These are phyloP conservation scores for Antrozous pallidus DNA, from an alignment of 2,797 vertebrate species.

Conservation along the genomic window DNA sequence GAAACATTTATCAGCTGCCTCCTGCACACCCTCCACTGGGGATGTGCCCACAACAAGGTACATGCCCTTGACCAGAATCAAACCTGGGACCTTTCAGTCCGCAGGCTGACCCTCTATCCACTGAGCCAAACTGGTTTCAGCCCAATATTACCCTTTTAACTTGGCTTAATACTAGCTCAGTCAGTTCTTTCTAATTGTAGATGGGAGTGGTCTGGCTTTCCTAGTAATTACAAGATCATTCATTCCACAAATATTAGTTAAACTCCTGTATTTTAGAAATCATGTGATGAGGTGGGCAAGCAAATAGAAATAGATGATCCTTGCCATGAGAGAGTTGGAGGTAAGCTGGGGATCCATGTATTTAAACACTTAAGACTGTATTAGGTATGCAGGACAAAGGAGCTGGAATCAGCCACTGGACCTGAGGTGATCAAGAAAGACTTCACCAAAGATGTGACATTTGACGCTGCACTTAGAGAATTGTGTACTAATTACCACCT, in stretches of 20 bases:
- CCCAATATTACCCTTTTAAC: neutral
- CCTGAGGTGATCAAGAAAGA: neutral
- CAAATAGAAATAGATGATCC: neutral
- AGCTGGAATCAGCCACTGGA: neutral
- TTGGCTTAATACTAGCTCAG: neutral
- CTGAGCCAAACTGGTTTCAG: too few species aligned
- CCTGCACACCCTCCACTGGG: too few species aligned
- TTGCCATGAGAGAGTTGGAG: neutral
- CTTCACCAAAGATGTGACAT: neutral
- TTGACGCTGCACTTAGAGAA: neutral
- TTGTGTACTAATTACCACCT: neutral
- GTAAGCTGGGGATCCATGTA: neutral
- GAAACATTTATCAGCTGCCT: too few species aligned
- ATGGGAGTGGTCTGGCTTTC: neutral
- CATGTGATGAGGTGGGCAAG: neutral
- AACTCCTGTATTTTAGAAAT: neutral
- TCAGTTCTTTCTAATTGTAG: neutral
- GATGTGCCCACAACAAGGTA: too few species aligned
- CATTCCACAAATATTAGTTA: neutral
- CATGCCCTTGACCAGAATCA: too few species aligned
- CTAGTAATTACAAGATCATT: neutral
- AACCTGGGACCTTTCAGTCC: too few species aligned
- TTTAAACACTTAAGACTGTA: neutral
- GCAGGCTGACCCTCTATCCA: too few species aligned
- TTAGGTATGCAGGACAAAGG: neutral